Percentiles rank a stretch among this genome's conserved stretches.
Conservation (phyloP, 92 coral and sea anemone genomes). For the Palythoa heliodiscus region DNA sequence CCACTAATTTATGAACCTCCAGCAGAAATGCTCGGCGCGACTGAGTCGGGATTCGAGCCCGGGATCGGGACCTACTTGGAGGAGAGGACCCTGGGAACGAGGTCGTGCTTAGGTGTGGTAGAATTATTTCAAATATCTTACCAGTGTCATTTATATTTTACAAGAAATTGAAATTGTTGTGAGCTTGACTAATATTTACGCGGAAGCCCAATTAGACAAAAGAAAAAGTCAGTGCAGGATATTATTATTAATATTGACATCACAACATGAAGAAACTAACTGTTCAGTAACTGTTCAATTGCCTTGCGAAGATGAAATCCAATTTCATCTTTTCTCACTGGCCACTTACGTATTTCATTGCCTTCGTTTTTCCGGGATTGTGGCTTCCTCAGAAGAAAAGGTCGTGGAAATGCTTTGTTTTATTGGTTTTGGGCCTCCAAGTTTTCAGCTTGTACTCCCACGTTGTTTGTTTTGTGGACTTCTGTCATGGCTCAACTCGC, state of each 20-base stretch:
- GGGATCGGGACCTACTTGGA: no score
- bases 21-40: no score
- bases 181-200: no score
- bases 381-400: constrained; percentile 28
- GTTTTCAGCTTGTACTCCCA: not conserved
- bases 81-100: no score
- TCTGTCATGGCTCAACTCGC: constrained; percentile 16
- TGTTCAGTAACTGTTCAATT: not conserved
- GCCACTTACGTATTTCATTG: constrained; percentile 15
- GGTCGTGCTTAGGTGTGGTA: no score
- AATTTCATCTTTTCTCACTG: constrained; percentile 9
- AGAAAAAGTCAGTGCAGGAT: no score
- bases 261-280: not conserved
- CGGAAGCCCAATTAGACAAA: no score
- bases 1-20: no score
- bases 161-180: no score
- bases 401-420: not conserved
- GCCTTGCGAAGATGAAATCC: not conserved
- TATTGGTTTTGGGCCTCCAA: constrained; percentile 9
- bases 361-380: constrained; percentile 36
- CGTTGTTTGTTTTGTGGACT: constrained; percentile 20
- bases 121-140: no score
- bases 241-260: not conserved
- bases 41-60: no score
- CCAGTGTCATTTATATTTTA: no score